Percentiles rank a stretch among this genome's conserved stretches.
Conservation (phyloP, 2,113 vertebrate species). For the Sakesphorus luctuosus region DNA sequence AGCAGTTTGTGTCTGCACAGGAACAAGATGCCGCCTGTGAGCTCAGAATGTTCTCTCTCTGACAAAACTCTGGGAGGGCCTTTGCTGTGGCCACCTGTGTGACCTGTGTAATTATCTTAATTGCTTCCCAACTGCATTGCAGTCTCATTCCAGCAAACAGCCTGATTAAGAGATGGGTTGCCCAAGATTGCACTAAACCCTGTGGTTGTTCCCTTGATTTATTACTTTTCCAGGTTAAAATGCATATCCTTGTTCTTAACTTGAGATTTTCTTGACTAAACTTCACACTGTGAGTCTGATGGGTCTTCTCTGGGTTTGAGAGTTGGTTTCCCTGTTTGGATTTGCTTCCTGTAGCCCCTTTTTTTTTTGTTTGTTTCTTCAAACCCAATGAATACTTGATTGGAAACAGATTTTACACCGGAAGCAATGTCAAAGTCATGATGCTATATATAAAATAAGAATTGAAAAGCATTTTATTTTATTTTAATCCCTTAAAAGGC, state of each 20-base stretch:
- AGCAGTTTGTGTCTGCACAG: not conserved
- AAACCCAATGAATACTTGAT: not conserved
- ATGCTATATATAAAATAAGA: not conserved
- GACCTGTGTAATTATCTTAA: not conserved
- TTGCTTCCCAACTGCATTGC: not conserved
- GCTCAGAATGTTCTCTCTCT: not conserved
- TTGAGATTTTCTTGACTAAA: not conserved
- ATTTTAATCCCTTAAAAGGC: not conserved
- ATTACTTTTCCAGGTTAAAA: not conserved
- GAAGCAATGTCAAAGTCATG: not conserved
- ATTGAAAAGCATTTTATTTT: not conserved
- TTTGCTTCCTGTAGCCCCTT: not conserved
- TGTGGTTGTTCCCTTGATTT: not conserved
- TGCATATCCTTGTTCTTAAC: not conserved
- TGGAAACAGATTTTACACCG: not conserved
- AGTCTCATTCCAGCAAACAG: not conserved
- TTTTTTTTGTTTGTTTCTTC: not conserved
- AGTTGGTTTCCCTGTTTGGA: not conserved
- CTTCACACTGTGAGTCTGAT: not conserved
- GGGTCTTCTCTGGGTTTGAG: not conserved
- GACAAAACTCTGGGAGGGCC: not conserved
- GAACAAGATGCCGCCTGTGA: not conserved
- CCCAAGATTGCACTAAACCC: not conserved
- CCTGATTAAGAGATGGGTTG: not conserved
- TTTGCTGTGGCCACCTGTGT: not conserved